phyloP scores from a whole-genome alignment of 2,888 invertebrate genomes.

The Acleris holmiana region DNA sequence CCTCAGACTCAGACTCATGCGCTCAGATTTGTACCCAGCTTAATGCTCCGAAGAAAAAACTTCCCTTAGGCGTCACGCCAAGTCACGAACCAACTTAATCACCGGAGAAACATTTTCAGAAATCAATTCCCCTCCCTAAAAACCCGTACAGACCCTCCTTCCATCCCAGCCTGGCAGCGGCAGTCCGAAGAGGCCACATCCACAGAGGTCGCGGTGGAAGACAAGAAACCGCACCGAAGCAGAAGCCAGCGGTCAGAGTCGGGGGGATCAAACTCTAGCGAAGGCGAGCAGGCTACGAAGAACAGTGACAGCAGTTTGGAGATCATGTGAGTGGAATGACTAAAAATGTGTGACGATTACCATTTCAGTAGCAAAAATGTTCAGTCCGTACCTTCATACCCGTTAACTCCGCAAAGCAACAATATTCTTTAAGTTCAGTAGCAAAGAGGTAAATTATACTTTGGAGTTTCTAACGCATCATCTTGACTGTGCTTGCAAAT shows the following conservation, averaged over 20 bases:
- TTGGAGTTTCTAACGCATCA: no score
- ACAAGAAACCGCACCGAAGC: slow-evolving; percentile 70
- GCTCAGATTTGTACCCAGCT: no score
- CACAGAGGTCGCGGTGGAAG: slow-evolving; percentile 56
- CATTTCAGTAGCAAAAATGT: no score
- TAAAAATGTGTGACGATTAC: no score
- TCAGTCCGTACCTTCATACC: no score
- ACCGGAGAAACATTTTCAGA: slow-evolving; percentile 62
- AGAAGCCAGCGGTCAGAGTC: slow-evolving; percentile 86
- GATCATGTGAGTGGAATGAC: slow-evolving; percentile 84
- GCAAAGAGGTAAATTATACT: no score
- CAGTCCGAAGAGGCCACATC: slow-evolving; percentile 83
- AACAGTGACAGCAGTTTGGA: slow-evolving; percentile 90
- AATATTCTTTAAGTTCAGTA: no score
- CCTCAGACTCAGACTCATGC: no score
- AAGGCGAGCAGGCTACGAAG: slow-evolving; percentile 89
- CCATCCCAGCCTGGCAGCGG: slow-evolving; percentile 93
- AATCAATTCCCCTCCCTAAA: slow-evolving; percentile 91
- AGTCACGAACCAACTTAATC: background rate
- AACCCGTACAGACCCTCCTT: slow-evolving; percentile 85
- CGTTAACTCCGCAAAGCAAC: no score
- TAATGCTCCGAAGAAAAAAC: no score
- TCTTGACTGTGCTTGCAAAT: no score
- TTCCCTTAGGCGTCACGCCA: no score
- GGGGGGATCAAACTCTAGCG: slow-evolving; percentile 88